Evolutionary conservation across 2,888 invertebrate genomes (phyloP), one percentile per base, ranked within the genome.

Genomic region (Chymomyza procnemis): DNA sequence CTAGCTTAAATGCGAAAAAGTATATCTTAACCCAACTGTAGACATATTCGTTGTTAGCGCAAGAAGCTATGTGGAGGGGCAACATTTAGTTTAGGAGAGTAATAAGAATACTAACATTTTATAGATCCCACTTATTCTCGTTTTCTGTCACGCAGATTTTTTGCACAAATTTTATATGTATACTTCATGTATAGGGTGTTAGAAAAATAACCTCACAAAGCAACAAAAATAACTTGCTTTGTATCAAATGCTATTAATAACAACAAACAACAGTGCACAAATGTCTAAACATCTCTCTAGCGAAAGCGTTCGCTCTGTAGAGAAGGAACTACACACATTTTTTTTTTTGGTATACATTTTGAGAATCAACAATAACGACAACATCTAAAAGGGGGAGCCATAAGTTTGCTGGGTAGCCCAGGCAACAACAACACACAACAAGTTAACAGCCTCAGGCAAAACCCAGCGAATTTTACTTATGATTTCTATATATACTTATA

Each of bases 261-360:
- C 58, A 63, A 46, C 21, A 64, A 54, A 48, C 30, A 55, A 56
- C 47, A 56, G 66, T 58, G 63, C 64, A 61, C 19, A 19, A 50
- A 50, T 50, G 50, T 50, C 5, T 50, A 50, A 50, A 50, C 14
- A 50, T 26, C 52, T 30, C 30, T 30, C 50, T 54, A 30, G 61
- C 16, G 48, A 50, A 61, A 61, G 47, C 61, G 34, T 46, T 56
- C 56, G 56, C 22, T 12, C 12, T 41, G 34, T 41, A 41, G 34
- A 26, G 54, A 18, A 54, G 5, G 19, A 21, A 21, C 21, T 50
- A 19, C 50, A 50, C 19, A 19, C 14, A 50, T 50, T 50, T 50
- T 16, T 14, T 50, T 50, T 50, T 16, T 14, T 50, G 18, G 8
- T 50, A 50, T 50, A 50, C 50, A 50, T 50, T 50, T 50, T 16